These are phyloP conservation scores for Glomeris maerens DNA, from an alignment of 1,140 invertebrate genomes.

Conservation along the genomic window DNA sequence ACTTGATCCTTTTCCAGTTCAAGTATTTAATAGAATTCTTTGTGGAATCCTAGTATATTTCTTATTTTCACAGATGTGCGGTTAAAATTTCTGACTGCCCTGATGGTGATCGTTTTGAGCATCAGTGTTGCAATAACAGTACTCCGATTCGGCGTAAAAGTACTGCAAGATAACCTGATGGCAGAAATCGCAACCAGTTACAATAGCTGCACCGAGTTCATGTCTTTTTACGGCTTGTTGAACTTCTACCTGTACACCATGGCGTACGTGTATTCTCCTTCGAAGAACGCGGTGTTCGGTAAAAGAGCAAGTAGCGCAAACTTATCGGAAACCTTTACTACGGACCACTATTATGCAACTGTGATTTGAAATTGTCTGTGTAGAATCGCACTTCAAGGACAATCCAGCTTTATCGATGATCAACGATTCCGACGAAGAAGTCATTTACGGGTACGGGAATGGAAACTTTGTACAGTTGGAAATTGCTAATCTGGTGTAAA, in stretches of 20 bases:
- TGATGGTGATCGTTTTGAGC: conserved; percentile 68
- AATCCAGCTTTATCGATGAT: conserved; percentile 97
- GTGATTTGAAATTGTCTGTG: conserved; percentile 25
- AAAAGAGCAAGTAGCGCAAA: conserved; percentile 24
- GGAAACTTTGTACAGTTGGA: background rate
- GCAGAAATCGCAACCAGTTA: conserved; percentile 71
- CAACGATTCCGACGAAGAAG: conserved; percentile 94
- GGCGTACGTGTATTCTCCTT: conserved; percentile 87
- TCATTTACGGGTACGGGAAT: conserved; percentile 71
- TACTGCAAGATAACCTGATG: conserved; percentile 86
- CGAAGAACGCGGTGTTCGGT: conserved; percentile 62
- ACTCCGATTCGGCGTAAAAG: conserved; percentile 68
- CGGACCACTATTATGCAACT: no score
- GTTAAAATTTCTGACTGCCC: conserved; percentile 73
- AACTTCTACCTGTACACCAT: conserved; percentile 90
- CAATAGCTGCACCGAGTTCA: conserved; percentile 80
- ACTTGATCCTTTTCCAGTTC: no score
- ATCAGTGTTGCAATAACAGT: conserved; percentile 62
- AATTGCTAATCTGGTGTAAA: background rate
- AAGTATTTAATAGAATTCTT: no score
- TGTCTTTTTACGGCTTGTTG: conserved; percentile 84
- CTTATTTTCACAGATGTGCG: conserved; percentile 57
- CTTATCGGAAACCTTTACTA: no score
- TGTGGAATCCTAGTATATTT: no score
- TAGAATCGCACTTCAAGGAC: conserved; percentile 80